phyloP scores from a whole-genome alignment of 2,888 invertebrate genomes.

The Drosophila falleni region DNA sequence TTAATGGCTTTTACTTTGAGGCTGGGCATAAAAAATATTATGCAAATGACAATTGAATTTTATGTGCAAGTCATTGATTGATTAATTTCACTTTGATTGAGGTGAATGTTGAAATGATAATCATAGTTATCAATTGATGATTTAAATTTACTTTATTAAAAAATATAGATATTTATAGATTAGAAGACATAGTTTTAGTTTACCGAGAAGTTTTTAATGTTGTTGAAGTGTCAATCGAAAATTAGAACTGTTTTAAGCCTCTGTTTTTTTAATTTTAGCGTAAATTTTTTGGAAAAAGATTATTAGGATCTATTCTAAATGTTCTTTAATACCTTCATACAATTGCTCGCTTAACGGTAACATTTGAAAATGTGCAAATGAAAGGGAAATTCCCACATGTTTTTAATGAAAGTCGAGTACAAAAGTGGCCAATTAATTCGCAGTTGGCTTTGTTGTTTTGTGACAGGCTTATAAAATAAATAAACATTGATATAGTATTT shows the following conservation, averaged over 20 bases:
- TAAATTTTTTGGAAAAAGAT: background rate
- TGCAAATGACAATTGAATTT: slow-evolving; percentile 25
- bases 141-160: too few relatives aligned
- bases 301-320: background rate
- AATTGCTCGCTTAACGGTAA: background rate
- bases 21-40: slow-evolving; percentile 2
- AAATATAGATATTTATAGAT: too few relatives aligned
- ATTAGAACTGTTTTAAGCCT: too few relatives aligned
- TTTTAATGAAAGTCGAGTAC: background rate
- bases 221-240: too few relatives aligned
- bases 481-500: slow-evolving; percentile 1
- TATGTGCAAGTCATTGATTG: slow-evolving; percentile 13
- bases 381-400: background rate
- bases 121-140: background rate
- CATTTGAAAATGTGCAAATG: background rate
- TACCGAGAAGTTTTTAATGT: too few relatives aligned
- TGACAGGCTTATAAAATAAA: background rate
- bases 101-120: background rate
- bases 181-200: too few relatives aligned
- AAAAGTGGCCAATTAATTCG: background rate
- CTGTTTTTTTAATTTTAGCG: too few relatives aligned
- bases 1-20: slow-evolving; percentile 22
- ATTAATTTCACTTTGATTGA: slow-evolving; percentile 12
- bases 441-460: background rate
- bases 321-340: background rate